Conservation (phyloP, 2,888 invertebrate species). For the Dexiosoma caninum region DNA sequence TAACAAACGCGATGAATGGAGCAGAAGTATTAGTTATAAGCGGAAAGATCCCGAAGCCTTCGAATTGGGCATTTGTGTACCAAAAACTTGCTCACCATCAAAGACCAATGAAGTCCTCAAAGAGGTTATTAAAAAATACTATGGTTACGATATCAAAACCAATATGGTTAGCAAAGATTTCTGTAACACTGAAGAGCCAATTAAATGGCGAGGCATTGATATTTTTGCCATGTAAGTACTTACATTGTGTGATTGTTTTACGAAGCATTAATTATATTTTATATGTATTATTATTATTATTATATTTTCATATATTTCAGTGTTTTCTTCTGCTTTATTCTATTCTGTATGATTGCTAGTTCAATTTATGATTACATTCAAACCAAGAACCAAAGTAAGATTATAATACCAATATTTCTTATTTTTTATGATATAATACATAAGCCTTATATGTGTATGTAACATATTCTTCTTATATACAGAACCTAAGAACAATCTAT, state of each 20-base stretch:
- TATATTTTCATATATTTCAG: constrained; percentile 66
- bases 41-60: constrained; percentile 69
- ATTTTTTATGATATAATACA: not conserved
- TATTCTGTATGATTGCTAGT: constrained; percentile 70
- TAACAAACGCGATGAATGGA: constrained; percentile 64
- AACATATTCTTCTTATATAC: not conserved
- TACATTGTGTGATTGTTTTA: not conserved
- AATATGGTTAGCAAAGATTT: constrained; percentile 68
- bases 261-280: not conserved
- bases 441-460: too few species aligned
- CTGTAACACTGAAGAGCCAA: constrained; percentile 71
- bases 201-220: constrained; percentile 71
- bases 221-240: constrained; percentile 75
- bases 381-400: constrained; percentile 72
- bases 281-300: too few species aligned
- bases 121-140: constrained; percentile 64
- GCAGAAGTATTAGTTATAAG: constrained; percentile 69
- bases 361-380: constrained; percentile 73
- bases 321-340: constrained; percentile 71
- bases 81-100: constrained; percentile 71
- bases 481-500: constrained; percentile 70
- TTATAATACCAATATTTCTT: not conserved
- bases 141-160: constrained; percentile 40
- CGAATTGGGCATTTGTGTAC: constrained; percentile 76
- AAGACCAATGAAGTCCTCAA: constrained; percentile 69